Base-by-base conservation (phyloP, 2,888 invertebrate species). In the Atherix ibis region DNA sequence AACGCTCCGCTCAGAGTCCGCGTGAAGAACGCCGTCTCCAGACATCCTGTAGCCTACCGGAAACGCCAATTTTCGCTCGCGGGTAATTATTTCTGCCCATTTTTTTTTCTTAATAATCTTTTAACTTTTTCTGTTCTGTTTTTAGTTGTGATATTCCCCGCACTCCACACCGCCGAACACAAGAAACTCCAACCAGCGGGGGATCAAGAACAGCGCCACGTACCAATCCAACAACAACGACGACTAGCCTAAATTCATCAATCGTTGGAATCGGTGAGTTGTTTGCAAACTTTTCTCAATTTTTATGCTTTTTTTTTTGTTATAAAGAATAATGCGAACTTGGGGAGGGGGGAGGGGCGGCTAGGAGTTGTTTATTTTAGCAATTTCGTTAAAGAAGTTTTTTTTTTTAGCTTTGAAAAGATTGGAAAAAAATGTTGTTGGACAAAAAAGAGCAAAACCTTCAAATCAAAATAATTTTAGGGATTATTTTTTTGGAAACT, bases 21-120 rank as follows among this genome's bases (percentile, higher is more conserved):
- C 66, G 70, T 28, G 71, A 75, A 32, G 76, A 75, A 31, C 62
- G 61, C 43, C 69, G 70, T 42, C 53, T 84, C 56, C 84, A 84
- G 58, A 84, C 84, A 4, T 84, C 84, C 1, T 84, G 83, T 46
- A 84, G 84, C 49, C 64, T 85, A 38, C 85, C 85, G n/a, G 85
- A 85, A 63, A 85, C 85, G 2, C 84, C 85, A 1, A 83, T 85
- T 40, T 85, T 85, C 57, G 81, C 83, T 4, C 68, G 85, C 44
- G 82, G 82, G 61, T 60, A 42, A 42, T 31, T 16, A 15, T 25
- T 16, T n/a, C n/a, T n/a, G n/a, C n/a, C n/a, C n/a, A n/a, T n/a
- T 27, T 16, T 31, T 18, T 2, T 6, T 12, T 32, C 17, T 26
- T 28, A 17, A 29, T 5, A 6, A 27, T n/a, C 27, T 10, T 27